A percentile compares a stretch with the other conserved stretches of the same genome.
Conservation (phyloP, 2,888 invertebrate genomes). For the Eilema sororculum region DNA sequence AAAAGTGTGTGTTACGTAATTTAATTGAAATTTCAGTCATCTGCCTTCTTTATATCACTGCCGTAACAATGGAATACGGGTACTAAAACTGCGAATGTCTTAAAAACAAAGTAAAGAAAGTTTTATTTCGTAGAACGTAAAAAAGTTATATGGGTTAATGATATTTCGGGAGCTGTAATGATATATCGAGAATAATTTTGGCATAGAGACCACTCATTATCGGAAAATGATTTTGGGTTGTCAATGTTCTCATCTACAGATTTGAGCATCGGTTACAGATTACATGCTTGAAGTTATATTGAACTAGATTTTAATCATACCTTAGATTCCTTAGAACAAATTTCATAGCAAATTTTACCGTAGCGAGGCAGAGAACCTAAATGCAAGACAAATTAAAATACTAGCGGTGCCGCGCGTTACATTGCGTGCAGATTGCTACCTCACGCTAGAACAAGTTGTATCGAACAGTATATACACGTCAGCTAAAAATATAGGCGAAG, state of each 20-base stretch:
- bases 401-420: neutral
- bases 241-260: slow-evolving; percentile 26
- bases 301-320: slow-evolving; percentile 11
- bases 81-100: slow-evolving; percentile 13
- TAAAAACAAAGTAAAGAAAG: slow-evolving; percentile 48
- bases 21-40: slow-evolving; percentile 2
- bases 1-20: neutral
- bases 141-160: slow-evolving; percentile 40
- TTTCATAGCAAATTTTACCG: neutral
- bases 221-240: slow-evolving; percentile 24
- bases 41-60: neutral
- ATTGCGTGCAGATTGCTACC: slow-evolving; percentile 1
- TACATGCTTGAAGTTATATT: neutral
- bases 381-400: slow-evolving; percentile 4
- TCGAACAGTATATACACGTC: slow-evolving; percentile 1
- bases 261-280: slow-evolving; percentile 13
- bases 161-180: slow-evolving; percentile 58
- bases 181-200: slow-evolving; percentile 49
- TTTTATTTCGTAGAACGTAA: slow-evolving; percentile 50
- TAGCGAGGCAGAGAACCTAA: neutral
- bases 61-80: neutral
- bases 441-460: neutral
- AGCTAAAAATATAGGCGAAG: slow-evolving; percentile 13
- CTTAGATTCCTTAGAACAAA: slow-evolving; percentile 1
- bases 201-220: slow-evolving; percentile 52